Percentiles rank a stretch among this genome's conserved stretches.
Conservation (phyloP, 1,140 invertebrate genomes). For the Psilanteris sp. region DNA sequence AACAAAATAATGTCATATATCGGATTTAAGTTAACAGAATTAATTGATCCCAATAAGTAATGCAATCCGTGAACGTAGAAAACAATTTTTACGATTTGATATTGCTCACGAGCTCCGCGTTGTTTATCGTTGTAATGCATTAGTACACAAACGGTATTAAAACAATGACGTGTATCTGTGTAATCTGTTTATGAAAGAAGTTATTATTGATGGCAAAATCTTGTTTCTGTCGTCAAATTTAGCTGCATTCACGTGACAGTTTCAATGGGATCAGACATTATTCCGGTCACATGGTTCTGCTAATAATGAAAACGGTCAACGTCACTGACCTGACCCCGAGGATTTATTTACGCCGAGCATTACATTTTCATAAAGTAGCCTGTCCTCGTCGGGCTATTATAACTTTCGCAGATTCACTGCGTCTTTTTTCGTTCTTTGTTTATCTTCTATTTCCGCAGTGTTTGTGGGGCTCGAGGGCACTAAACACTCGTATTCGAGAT, state of each 20-base stretch:
- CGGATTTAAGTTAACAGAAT: too few species aligned
- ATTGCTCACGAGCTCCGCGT: too few species aligned
- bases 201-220: neutral
- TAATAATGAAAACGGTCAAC: constrained; percentile 34
- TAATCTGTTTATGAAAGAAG: too few species aligned
- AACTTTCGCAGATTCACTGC: constrained; percentile 65
- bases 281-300: constrained; percentile 14
- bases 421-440: constrained; percentile 32
- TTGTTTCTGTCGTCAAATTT: neutral
- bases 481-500: constrained; percentile 73
- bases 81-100: too few species aligned
- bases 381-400: constrained; percentile 50
- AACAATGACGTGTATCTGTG: too few species aligned
- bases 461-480: constrained; percentile 62
- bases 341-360: constrained; percentile 51
- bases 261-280: neutral
- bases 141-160: too few species aligned
- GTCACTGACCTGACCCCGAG: constrained; percentile 10
- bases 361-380: constrained; percentile 64
- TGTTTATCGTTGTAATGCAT: too few species aligned
- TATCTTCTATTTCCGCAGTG: constrained; percentile 37
- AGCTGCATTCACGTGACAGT: neutral
- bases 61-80: too few species aligned
- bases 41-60: too few species aligned
- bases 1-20: too few species aligned